phyloP scores from a whole-genome alignment of 2,797 vertebrate genomes.

The Numenius phaeopus region DNA sequence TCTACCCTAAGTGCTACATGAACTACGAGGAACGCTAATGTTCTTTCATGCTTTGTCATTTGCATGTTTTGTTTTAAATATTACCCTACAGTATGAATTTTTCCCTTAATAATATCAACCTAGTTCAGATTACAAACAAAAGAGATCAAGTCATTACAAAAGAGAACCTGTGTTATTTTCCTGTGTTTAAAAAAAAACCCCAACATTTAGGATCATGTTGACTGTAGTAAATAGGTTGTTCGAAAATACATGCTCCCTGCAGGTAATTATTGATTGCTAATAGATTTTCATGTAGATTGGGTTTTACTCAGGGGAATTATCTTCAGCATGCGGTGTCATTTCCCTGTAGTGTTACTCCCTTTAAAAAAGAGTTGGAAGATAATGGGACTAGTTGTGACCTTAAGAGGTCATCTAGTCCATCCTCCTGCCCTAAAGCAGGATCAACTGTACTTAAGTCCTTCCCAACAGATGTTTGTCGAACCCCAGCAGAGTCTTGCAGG shows the following conservation, averaged over 20 bases:
- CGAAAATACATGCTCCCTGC: background rate
- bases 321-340: constrained; percentile 2
- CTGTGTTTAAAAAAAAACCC: background rate
- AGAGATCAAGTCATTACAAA: background rate
- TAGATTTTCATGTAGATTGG: background rate
- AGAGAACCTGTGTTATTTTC: background rate
- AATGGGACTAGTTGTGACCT: constrained; percentile 47
- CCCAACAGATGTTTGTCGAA: constrained; percentile 22
- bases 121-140: background rate
- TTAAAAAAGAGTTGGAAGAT: constrained; percentile 30
- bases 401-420: background rate
- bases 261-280: background rate
- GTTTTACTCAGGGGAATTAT: background rate
- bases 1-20: background rate
- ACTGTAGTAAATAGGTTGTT: background rate
- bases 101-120: background rate
- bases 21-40: background rate
- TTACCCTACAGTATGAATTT: background rate
- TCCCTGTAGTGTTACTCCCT: background rate
- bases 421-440: constrained; percentile 39
- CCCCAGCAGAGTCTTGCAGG: background rate
- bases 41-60: background rate
- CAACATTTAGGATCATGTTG: background rate
- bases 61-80: background rate
- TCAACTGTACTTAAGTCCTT: constrained; percentile 21